Evolutionary conservation across 2,888 invertebrate species (phyloP).

Genomic region (Spisula subtruncata): DNA sequence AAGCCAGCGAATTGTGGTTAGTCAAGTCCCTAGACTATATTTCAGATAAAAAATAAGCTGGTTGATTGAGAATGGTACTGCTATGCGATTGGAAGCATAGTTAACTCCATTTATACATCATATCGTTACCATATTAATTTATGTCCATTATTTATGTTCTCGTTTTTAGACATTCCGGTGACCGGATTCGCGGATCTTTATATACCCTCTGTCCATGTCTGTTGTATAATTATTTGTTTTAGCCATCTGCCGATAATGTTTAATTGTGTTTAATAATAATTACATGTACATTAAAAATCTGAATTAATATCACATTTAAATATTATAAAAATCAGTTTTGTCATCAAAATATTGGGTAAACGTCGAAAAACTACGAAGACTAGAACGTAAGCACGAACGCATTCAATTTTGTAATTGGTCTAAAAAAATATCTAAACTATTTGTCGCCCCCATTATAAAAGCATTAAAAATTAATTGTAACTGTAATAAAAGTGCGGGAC

Average conservation of each 20-base stretch:
- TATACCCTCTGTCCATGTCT: no score
- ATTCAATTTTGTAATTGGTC: neutral
- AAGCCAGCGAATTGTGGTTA: no score
- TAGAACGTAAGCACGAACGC: neutral
- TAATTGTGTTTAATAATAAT: neutral
- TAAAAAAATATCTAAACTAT: neutral
- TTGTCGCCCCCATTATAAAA: neutral
- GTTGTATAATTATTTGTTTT: neutral
- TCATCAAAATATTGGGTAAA: neutral
- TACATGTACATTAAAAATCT: neutral
- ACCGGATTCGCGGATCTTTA: no score
- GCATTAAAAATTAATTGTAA: slow-evolving; percentile 1
- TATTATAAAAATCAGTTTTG: neutral
- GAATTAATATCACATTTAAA: neutral
- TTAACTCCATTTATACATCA: no score
- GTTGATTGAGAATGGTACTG: no score
- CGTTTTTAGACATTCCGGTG: no score
- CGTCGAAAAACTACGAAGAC: neutral
- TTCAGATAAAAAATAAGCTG: no score
- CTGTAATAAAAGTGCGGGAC: neutral
- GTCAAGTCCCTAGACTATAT: no score
- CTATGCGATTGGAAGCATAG: no score
- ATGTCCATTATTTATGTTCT: no score
- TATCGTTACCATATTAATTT: no score
- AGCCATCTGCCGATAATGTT: neutral